Evolutionary conservation across 1,140 invertebrate genomes (phyloP).

Genomic region (Pygmarrhopalites habei): DNA sequence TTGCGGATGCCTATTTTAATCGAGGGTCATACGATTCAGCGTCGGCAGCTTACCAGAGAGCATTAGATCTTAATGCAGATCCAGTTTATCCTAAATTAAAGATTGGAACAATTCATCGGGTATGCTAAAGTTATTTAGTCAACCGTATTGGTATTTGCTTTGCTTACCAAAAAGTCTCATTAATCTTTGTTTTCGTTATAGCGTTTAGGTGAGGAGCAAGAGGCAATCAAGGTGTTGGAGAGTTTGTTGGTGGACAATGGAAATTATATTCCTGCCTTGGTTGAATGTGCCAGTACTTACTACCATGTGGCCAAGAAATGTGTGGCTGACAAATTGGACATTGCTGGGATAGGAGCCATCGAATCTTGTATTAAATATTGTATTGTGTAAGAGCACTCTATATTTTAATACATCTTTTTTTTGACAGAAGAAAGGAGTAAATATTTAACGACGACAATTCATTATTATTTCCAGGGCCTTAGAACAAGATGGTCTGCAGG

Average conservation of each 20-base stretch:
- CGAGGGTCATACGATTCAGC: constrained; percentile 76
- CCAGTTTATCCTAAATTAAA: constrained; percentile 70
- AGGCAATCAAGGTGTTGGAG: constrained; percentile 1
- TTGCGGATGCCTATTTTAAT: constrained; percentile 76
- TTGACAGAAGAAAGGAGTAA: too few species aligned
- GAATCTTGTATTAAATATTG: background rate
- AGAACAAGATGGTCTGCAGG: background rate
- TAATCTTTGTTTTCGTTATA: background rate
- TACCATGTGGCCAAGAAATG: background rate
- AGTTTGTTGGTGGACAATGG: background rate
- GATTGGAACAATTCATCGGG: constrained; percentile 69
- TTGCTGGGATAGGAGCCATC: background rate
- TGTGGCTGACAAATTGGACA: background rate
- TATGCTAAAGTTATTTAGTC: constrained; percentile 37
- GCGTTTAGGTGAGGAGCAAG: background rate
- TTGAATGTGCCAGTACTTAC: constrained; percentile 5
- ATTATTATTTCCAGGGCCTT: background rate
- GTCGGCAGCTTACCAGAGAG: constrained; percentile 75
- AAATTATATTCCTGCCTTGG: background rate
- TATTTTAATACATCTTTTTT: too few species aligned
- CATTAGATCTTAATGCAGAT: constrained; percentile 56
- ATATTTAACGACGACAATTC: too few species aligned
- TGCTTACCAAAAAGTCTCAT: background rate
- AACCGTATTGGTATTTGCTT: background rate
- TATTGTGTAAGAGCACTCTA: background rate